phyloP scores from a whole-genome alignment of 2,113 vertebrate species.

The Anguilla japonica region DNA sequence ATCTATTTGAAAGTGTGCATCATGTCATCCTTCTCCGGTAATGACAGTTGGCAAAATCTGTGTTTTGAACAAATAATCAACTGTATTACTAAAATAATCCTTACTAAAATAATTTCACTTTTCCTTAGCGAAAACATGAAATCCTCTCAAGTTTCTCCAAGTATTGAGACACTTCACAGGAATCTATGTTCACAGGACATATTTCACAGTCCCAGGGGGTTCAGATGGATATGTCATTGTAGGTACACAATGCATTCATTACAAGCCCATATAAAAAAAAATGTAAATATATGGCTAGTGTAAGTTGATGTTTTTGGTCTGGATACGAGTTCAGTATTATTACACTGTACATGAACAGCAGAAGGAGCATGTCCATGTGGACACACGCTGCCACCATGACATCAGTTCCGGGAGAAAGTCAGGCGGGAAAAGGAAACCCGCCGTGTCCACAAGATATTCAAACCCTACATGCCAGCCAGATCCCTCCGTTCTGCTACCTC shows the following conservation, averaged over 20 bases:
- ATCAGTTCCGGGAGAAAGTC: too few species aligned
- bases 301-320: not conserved
- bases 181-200: not conserved
- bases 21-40: not conserved
- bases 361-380: too few species aligned
- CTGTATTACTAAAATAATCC: not conserved
- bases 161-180: not conserved
- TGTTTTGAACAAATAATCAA: not conserved
- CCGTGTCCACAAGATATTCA: too few species aligned
- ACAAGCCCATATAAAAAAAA: not conserved
- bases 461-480: too few species aligned
- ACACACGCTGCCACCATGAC: too few species aligned
- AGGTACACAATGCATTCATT: not conserved
- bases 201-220: too few species aligned
- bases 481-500: too few species aligned
- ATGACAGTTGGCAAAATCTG: not conserved
- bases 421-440: too few species aligned
- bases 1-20: not conserved
- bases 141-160: not conserved
- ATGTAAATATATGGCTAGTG: not conserved
- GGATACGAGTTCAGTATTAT: too few species aligned
- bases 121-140: not conserved
- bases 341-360: too few species aligned
- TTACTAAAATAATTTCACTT: not conserved
- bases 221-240: not conserved